Percentiles rank a stretch among this genome's conserved stretches.
Evolutionary conservation across 2,888 invertebrate genomes (phyloP).

Genomic region (Hypolimnas misippus): DNA sequence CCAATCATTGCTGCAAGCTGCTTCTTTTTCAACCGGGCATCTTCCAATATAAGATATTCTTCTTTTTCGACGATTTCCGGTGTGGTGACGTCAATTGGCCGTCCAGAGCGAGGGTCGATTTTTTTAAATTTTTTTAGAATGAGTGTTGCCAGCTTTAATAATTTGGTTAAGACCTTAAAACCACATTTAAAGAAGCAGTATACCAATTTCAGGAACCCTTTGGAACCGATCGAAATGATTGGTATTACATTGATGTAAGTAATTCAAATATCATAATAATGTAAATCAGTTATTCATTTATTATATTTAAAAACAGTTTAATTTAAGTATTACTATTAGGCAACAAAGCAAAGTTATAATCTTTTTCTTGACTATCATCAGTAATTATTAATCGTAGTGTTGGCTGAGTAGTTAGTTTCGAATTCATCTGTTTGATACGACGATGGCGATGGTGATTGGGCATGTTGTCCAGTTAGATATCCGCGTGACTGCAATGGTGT

Average conservation of each 20-base stretch:
- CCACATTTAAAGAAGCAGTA: slow-evolving; percentile 39
- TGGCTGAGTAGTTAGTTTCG: slow-evolving; percentile 30
- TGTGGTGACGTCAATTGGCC: too few species aligned
- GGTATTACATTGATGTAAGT: slow-evolving; percentile 41
- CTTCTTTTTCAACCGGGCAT: too few species aligned
- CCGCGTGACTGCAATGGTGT: slow-evolving; percentile 7
- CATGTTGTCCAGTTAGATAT: slow-evolving; percentile 13
- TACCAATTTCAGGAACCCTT: slow-evolving; percentile 40
- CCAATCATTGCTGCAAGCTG: too few species aligned
- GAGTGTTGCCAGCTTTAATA: slow-evolving; percentile 5
- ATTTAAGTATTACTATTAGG: slow-evolving; percentile 42
- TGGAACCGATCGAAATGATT: slow-evolving; percentile 42
- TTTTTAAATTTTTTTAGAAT: slow-evolving; percentile 25
- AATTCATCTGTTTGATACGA: slow-evolving; percentile 43
- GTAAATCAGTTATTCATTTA: slow-evolving; percentile 34
- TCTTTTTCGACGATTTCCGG: too few species aligned
- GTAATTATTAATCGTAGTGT: slow-evolving; percentile 3
- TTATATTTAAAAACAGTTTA: slow-evolving; percentile 39
- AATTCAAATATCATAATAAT: slow-evolving; percentile 28
- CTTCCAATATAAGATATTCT: too few species aligned
- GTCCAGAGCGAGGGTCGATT: slow-evolving; percentile 32
- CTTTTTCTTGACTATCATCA: slow-evolving; percentile 21
- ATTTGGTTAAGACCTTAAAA: slow-evolving; percentile 27
- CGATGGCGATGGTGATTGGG: slow-evolving; percentile 42
- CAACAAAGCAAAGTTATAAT: slow-evolving; percentile 41